A percentile compares a stretch with the other conserved stretches of the same genome.
Conservation (phyloP, 2,888 invertebrate species). For the Xylocampa areola region DNA sequence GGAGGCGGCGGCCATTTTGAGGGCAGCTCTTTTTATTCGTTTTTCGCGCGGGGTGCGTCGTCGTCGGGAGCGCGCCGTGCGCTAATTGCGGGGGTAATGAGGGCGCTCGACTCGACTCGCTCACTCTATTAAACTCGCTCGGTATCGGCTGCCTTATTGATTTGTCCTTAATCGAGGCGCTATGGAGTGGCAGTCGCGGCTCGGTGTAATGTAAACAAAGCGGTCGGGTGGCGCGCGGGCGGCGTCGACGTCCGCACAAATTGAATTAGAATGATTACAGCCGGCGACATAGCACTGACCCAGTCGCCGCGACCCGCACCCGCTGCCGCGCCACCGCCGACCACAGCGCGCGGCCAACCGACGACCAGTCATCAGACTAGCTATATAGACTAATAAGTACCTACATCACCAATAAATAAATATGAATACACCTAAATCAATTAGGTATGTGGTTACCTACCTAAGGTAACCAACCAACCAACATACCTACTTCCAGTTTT, state of each 20-base stretch:
- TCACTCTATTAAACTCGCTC: constrained; percentile 89
- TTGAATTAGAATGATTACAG: constrained; percentile 84
- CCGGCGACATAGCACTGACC: constrained; percentile 61
- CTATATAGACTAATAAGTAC: constrained; percentile 1
- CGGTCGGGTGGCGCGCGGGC: constrained; percentile 65
- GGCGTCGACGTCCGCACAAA: constrained; percentile 75
- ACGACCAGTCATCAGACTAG: not conserved
- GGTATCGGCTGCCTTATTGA: constrained; percentile 89
- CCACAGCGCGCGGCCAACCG: constrained; percentile 5
- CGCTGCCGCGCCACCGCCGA: constrained; percentile 18
- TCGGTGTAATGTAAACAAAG: constrained; percentile 82
- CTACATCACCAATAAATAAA: constrained; percentile 9
- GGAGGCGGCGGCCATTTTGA: constrained; percentile 93
- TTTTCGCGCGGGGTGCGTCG: constrained; percentile 90
- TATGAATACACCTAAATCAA: too few relatives aligned
- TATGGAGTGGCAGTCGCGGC: constrained; percentile 72
- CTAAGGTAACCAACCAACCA: too few relatives aligned
- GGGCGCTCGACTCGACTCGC: constrained; percentile 88
- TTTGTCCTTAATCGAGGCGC: constrained; percentile 87
- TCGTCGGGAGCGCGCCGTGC: constrained; percentile 87
- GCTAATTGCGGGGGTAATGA: constrained; percentile 90
- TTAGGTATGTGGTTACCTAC: too few relatives aligned
- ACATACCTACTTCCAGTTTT: too few relatives aligned
- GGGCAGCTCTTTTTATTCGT: constrained; percentile 92
- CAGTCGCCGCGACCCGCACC: constrained; percentile 44